Base-by-base conservation (phyloP, 2,113 vertebrate species). In the Pluvianellus socialis region DNA sequence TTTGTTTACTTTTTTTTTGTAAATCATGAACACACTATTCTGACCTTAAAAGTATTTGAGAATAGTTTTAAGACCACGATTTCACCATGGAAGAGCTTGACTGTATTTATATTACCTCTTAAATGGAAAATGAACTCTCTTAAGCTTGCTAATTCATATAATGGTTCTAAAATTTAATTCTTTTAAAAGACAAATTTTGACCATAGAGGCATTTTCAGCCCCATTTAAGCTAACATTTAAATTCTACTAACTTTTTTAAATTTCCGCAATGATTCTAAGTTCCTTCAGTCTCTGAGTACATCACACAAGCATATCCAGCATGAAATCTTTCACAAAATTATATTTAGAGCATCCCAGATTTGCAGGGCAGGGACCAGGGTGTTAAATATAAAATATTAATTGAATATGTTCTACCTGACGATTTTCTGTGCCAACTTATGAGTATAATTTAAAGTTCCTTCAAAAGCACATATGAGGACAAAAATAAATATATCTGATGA, bases 281-380 rank as follows among this genome's bases (percentile, higher is more conserved):
- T 66, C 12, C 9, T 55, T 44, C 52, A n/a, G 16, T 28, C 44
- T 66, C 40, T 50, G 6, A 62, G 24, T 47, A 32, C 55, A 74
- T 15, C 70, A 68, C 27, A 58, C 14, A 42, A 30, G 7, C 17
- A 40, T 10, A 7, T 62, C 38, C 26, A 52, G 24, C 7, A 22
- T 35, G 40, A 82, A 79, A 59, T 35, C 30, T 44, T 47, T 19
- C 56, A 38, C 9, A 59, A 42, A 95, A 84, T 28, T 30, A 20
- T 8, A 49, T 17, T 10, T 12, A 33, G 2, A 40, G 33, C 15
- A 92, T 38, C 49, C 35, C 35, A 81, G 19, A 82, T 35, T 26
- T 24, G 18, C 28, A 4, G 23, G 15, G 7, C 4, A 4, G 4
- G 9, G 13, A 32, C 7, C 7, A 6, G 24, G 6, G 42, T 10